Conservation (phyloP, 2,888 invertebrate genomes). For the Eurytoma californica region DNA sequence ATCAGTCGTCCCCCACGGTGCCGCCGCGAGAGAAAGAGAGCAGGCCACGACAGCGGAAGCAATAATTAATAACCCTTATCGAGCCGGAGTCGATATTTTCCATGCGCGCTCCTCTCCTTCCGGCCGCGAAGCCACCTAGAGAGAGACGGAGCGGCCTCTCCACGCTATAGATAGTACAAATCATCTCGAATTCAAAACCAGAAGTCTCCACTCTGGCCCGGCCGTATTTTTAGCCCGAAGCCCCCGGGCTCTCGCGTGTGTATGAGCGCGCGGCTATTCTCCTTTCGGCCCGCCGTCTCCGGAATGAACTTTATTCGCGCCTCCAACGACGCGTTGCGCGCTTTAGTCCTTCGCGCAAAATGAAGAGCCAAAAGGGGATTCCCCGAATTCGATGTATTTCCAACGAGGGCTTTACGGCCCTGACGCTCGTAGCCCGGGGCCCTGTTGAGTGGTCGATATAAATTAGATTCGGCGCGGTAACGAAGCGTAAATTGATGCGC, state of each 20-base stretch:
- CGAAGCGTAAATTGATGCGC: too few species aligned
- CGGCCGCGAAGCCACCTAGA: background rate
- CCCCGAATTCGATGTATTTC: conserved; percentile 44
- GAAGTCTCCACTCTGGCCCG: conserved; percentile 35
- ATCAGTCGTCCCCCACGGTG: conserved; percentile 42
- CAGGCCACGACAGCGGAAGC: conserved; percentile 24
- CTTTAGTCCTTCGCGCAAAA: conserved; percentile 43
- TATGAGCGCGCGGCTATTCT: conserved; percentile 43
- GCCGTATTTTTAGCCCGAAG: conserved; percentile 50
- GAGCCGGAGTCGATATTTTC: conserved; percentile 47
- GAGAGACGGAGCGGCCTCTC: background rate
- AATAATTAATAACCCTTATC: conserved; percentile 56
- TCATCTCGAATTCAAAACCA: conserved; percentile 56
- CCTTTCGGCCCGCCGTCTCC: conserved; percentile 29
- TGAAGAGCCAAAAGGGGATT: conserved; percentile 43
- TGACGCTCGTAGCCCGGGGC: too few species aligned
- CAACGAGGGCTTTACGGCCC: background rate
- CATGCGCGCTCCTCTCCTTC: conserved; percentile 37
- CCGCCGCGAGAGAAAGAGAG: conserved; percentile 14
- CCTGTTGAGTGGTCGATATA: too few species aligned
- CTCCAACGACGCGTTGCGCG: conserved; percentile 53
- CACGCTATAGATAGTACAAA: conserved; percentile 54
- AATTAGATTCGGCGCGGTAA: too few species aligned
- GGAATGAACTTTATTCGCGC: conserved; percentile 53
- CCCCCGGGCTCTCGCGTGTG: background rate